Evolutionary conservation across 92 coral and sea anemone genomes (phyloP).

Genomic region (Zoanthus sansibaricus): DNA sequence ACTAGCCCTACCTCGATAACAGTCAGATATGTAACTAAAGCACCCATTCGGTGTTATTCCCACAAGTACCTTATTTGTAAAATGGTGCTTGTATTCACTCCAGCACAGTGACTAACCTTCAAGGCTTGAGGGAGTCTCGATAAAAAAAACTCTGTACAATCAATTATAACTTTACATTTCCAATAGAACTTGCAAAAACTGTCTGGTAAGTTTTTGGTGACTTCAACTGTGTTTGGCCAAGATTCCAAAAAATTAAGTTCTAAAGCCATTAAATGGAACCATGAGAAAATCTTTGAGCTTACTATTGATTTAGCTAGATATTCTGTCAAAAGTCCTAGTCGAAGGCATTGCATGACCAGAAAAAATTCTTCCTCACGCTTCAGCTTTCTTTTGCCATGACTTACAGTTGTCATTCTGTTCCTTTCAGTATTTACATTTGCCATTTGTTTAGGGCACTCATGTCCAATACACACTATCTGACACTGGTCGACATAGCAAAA

Average conservation of each 20-base stretch:
- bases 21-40: conserved; percentile 26
- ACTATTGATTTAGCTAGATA: conserved; percentile 39
- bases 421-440: conserved; percentile 6
- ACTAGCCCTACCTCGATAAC: conserved; percentile 40
- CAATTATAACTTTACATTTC: conserved; percentile 31
- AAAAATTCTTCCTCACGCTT: conserved; percentile 46
- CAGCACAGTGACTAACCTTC: conserved; percentile 27
- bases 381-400: conserved; percentile 35
- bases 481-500: too few relatives aligned
- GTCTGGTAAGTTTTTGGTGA: conserved; percentile 29
- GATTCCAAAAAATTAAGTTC: conserved; percentile 32
- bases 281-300: conserved; percentile 5
- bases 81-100: conserved; percentile 51
- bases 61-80: conserved; percentile 25
- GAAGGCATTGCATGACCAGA: conserved; percentile 31
- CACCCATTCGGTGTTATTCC: conserved; percentile 50
- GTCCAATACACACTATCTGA: too few relatives aligned
- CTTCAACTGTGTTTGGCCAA: conserved; percentile 28
- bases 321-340: conserved; percentile 32
- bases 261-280: conserved; percentile 29
- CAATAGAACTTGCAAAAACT: conserved; percentile 26
- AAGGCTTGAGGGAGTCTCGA: conserved; percentile 35
- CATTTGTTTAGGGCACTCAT: too few relatives aligned
- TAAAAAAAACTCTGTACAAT: conserved; percentile 39
- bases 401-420: not conserved